Percentiles rank a stretch among this genome's conserved stretches.
Evolutionary conservation across 2,888 invertebrate genomes (phyloP).

Genomic region (Andricus quercusramuli): DNA sequence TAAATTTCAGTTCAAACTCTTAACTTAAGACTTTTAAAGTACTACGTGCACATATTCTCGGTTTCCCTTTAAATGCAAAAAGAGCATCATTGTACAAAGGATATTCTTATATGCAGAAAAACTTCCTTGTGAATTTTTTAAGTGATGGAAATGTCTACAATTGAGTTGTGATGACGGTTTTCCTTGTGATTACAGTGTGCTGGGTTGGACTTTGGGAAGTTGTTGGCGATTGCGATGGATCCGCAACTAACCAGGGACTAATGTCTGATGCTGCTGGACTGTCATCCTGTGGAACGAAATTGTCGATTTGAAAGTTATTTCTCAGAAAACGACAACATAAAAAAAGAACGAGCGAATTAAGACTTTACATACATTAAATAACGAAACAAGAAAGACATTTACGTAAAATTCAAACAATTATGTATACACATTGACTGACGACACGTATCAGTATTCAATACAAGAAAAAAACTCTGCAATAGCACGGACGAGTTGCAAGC

Average conservation of each 20-base stretch:
- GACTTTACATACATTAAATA: conserved; percentile 41
- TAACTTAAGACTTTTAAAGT: conserved; percentile 3
- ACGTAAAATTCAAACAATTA: not conserved
- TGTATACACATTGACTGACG: conserved; percentile 5
- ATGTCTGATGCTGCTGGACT: conserved; percentile 78
- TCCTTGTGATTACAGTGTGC: conserved; percentile 87
- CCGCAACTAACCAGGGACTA: conserved; percentile 88
- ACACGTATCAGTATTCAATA: conserved; percentile 1
- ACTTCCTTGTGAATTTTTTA: not conserved
- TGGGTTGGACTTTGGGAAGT: conserved; percentile 82
- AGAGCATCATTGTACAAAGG: not conserved
- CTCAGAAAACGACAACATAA: conserved; percentile 29
- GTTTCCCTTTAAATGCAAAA: conserved; percentile 22
- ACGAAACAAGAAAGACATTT: conserved; percentile 34
- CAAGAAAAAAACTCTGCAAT: conserved; percentile 23
- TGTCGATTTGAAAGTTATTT: conserved; percentile 37
- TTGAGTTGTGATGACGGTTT: conserved; percentile 93
- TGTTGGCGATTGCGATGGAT: conserved; percentile 82
- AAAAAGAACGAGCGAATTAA: conserved; percentile 44
- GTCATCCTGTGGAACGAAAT: conserved; percentile 79
- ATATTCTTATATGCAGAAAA: not conserved
- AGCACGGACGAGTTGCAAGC: conserved; percentile 57
- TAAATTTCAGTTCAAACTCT: not conserved
- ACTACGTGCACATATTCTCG: not conserved
- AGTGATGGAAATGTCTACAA: conserved; percentile 78